Conservation (phyloP, 2,113 vertebrate genomes). For the Nyctibius bracteatus region DNA sequence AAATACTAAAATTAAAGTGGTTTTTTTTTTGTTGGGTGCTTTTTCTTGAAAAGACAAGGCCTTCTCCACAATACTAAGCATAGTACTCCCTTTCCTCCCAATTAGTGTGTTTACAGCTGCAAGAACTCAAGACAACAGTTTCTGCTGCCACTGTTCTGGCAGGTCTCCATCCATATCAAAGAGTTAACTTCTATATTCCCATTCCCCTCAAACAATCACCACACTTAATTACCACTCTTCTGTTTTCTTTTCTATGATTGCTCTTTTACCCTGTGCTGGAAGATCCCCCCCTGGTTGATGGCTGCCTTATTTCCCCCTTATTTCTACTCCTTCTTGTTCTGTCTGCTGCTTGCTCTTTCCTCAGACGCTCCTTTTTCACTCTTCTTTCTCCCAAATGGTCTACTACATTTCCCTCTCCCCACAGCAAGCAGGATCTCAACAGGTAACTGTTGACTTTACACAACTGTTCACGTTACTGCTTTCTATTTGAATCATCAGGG, state of each 20-base stretch:
- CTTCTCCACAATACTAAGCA: neutral
- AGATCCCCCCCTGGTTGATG: neutral
- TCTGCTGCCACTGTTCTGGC: neutral
- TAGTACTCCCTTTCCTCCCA: neutral
- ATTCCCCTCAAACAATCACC: neutral
- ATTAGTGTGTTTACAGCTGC: neutral
- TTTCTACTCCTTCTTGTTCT: neutral
- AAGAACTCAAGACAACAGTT: neutral
- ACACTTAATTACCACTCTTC: neutral
- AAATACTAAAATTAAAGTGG: neutral
- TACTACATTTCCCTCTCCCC: neutral
- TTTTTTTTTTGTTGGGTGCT: neutral
- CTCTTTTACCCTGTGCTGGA: neutral
- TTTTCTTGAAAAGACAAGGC: neutral
- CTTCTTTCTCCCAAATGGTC: neutral
- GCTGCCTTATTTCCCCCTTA: neutral
- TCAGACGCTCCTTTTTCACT: neutral
- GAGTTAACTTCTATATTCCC: neutral
- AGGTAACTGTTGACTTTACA: neutral
- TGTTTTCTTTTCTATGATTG: neutral
- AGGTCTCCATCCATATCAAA: neutral
- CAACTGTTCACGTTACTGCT: neutral
- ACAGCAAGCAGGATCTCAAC: neutral
- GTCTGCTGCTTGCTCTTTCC: neutral
- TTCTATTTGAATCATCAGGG: neutral